Evolutionary conservation across 2,113 vertebrate species (phyloP), one percentile per base, ranked within the genome.

Genomic region (Ploceus nigricollis): DNA sequence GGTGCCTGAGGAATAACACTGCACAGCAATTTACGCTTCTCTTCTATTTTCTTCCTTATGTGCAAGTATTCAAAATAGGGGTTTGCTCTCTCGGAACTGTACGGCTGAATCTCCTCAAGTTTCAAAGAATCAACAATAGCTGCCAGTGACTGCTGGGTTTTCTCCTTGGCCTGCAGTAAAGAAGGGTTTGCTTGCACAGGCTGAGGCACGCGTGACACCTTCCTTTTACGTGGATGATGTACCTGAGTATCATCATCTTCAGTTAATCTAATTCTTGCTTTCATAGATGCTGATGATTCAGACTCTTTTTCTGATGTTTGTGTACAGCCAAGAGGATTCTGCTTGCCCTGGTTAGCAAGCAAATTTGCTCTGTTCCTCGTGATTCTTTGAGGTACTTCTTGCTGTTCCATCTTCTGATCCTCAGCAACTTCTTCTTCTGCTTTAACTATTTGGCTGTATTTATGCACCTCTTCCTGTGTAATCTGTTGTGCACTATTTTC

Each of bases 41-140:
- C 99, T 96, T 99, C 99, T 71, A 99, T 99, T 97, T 99, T 99
- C 97, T 98, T 99, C 56, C 99, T 98, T 97, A 99, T 99, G 96
- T 99, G 99, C 94, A 99, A 98, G 93, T 99, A 99, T 93, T 99
- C 99, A 89, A 99, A 99, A 97, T 99, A 99, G 0, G 99, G 99
- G 98, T 99, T 99, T 95, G 99, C 99, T 56, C 99, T 98, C 92
- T 99, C 99, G 2, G 99, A 99, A 97, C 99, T 99, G 91, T 99
- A 99, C 10, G 99, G 99, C 82, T 99, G 97, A 48, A 99, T 99
- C 97, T 99, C 99, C 96, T 99, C 99, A 82, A 99, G 98, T 97
- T 99, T 99, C 63, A 99, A 96, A 42, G 99, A 98, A 95, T 99
- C 99, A 94, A 99, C 99, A 8, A 99, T 97, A 37, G 99, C 99